A percentile compares a stretch with the other conserved stretches of the same genome.
Conservation (phyloP, 1,140 invertebrate genomes). For the Acyrthosiphon pisum region DNA sequence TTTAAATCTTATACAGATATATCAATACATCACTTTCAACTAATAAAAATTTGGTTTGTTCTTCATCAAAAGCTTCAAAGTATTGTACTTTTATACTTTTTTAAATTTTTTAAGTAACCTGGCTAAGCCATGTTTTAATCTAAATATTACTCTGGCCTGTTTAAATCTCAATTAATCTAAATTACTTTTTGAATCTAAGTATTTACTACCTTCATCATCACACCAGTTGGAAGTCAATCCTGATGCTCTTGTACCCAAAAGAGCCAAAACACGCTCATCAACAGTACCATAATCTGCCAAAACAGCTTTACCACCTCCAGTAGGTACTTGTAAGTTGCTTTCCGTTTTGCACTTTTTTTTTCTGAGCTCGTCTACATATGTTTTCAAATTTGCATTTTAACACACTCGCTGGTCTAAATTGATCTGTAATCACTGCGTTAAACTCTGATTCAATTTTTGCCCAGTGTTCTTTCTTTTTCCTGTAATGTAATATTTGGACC, state of each 20-base stretch:
- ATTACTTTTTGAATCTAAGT: not conserved
- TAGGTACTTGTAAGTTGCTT: not conserved
- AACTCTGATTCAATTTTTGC: not conserved
- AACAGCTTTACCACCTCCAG: not conserved
- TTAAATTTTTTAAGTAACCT: too few species aligned
- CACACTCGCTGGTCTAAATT: not conserved
- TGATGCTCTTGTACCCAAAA: not conserved
- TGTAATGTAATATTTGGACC: not conserved
- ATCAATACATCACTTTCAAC: too few species aligned
- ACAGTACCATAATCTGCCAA: not conserved
- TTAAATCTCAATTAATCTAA: too few species aligned
- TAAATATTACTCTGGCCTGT: too few species aligned
- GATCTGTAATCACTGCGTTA: not conserved
- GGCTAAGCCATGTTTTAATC: too few species aligned
- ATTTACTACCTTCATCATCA: conserved; percentile 6
- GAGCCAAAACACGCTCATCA: not conserved
- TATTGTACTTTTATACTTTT: too few species aligned
- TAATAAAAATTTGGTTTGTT: too few species aligned
- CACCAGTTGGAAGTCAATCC: not conserved
- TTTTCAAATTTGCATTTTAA: conserved; percentile 21
- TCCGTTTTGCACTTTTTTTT: not conserved
- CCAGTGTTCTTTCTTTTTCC: conserved; percentile 1
- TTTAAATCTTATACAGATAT: too few species aligned
- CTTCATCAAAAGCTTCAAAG: too few species aligned
- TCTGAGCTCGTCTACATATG: conserved; percentile 21